phyloP scores from a whole-genome alignment of 2,113 vertebrate genomes.

The Takifugu flavidus region DNA sequence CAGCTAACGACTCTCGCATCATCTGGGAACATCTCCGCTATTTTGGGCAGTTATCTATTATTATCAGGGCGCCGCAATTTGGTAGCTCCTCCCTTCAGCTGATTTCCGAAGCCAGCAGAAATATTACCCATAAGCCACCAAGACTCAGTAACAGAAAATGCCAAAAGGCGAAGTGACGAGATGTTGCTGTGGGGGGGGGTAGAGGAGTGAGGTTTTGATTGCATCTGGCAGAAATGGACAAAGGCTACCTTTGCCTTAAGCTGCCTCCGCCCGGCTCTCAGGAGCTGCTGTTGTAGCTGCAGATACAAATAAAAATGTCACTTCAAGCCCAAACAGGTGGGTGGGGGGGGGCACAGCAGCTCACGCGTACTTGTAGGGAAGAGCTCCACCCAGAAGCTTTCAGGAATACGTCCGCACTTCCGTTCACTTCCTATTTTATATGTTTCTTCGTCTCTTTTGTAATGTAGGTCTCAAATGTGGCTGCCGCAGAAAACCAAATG shows the following conservation, averaged over 20 bases:
- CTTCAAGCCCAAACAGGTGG: constrained; percentile 40
- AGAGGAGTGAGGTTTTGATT: constrained; percentile 51
- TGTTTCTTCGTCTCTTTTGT: neutral
- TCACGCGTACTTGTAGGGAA: too few species aligned
- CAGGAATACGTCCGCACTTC: too few species aligned
- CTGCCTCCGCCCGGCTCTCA: constrained; percentile 34
- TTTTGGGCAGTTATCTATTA: too few species aligned
- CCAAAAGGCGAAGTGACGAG: constrained; percentile 22
- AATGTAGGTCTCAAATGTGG: neutral
- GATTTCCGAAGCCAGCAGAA: too few species aligned
- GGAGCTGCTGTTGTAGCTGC: constrained; percentile 55
- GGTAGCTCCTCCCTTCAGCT: neutral
- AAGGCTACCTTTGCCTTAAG: constrained; percentile 47
- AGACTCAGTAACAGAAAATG: constrained; percentile 20
- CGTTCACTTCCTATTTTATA: neutral
- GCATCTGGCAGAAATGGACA: constrained; percentile 51
- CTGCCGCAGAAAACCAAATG: constrained; percentile 8
- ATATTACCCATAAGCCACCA: neutral
- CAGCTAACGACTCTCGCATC: constrained; percentile 57
- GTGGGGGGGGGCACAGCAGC: constrained; percentile 26
- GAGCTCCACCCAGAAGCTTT: constrained; percentile 10
- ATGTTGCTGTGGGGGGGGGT: constrained; percentile 7
- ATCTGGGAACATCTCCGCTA: constrained; percentile 57
- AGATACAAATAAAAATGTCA: constrained; percentile 59
- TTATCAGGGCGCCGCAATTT: neutral